phyloP scores from a whole-genome alignment of 2,797 vertebrate genomes.

The Ctenochaetus hawaiiensis region DNA sequence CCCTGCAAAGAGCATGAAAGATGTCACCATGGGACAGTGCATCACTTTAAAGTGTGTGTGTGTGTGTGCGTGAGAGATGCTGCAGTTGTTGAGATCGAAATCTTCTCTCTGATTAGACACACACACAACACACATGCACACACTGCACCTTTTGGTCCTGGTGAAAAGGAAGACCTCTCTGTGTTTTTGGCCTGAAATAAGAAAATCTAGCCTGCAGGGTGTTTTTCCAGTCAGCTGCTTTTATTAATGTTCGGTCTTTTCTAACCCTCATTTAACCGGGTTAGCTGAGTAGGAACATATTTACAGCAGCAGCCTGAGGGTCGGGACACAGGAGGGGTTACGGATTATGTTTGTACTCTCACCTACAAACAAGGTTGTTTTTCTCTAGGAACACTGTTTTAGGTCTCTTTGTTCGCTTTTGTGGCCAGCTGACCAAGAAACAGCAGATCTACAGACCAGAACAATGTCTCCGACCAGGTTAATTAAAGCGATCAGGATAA shows the following conservation, averaged over 20 bases:
- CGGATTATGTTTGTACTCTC: conserved; percentile 1
- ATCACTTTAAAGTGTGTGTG: conserved; percentile 33
- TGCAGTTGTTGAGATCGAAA: not conserved
- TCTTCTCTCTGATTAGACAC: not conserved
- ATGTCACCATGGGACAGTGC: conserved; percentile 18
- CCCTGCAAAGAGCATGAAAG: conserved; percentile 31
- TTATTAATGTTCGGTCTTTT: conserved; percentile 38
- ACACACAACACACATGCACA: not conserved
- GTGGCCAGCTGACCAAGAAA: not conserved
- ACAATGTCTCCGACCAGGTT: not conserved
- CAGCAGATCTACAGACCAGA: not conserved
- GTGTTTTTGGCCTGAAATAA: not conserved
- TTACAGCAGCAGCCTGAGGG: conserved; percentile 32
- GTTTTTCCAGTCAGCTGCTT: conserved; percentile 51
- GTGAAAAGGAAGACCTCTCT: not conserved
- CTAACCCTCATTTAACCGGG: conserved; percentile 30
- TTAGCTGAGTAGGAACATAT: conserved; percentile 19
- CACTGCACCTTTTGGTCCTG: not conserved
- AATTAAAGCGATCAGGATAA: not conserved
- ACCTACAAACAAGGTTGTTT: not conserved
- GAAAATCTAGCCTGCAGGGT: conserved; percentile 13
- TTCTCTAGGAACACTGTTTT: not conserved
- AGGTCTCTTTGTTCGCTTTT: not conserved
- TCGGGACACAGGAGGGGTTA: not conserved
- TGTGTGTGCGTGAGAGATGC: conserved; percentile 8